Base-by-base conservation (phyloP, 2,888 invertebrate genomes). In the Deilephila elpenor region DNA sequence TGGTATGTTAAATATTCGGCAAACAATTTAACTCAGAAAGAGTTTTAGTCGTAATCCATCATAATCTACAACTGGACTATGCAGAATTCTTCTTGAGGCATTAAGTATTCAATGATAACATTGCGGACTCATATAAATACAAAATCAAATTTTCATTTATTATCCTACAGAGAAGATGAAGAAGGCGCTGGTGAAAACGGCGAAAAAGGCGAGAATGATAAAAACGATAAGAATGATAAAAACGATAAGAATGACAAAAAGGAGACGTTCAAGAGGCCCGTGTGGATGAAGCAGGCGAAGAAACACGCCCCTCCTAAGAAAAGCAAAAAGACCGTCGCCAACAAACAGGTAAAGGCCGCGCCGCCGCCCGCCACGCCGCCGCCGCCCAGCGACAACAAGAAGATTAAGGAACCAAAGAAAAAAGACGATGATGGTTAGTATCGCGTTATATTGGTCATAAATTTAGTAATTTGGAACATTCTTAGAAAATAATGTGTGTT, bases 201-300 rank as follows among this genome's bases (percentile, higher is more conserved):
- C 6, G 93, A 93, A 59, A 93, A 92, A 73, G 83, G 79, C 2
- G 89, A 91, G 7, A 91, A 90, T 72, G 90, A 90, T 62, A 90
- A 94, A 89, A 89, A 86, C 84, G 88, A 94, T 86, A 86, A 95
- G 88, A 89, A 86, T 75, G 95, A 95, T 74, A 95, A 92, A 75
- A 94, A 86, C 84, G 88, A 94, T 86, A 86, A 95, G 88, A 89
- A 86, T 75, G 95, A 95, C 74, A 95, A 92, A 75, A 94, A 95
- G 73, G 88, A 93, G 75, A 91, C 95, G 1, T 95, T 93, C 62
- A 97, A 97, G 84, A 96, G 97, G 85, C 97, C 98, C 2, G 87
- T 87, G 4, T 87, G 87, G 87, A 87, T 87, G 87, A 87, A 87
- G 67, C 84, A 87, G 59, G 82, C 86, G 1, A 95, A 94, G 74